Conservation (phyloP, 2,888 invertebrate species). For the Callyntrura sp. region DNA sequence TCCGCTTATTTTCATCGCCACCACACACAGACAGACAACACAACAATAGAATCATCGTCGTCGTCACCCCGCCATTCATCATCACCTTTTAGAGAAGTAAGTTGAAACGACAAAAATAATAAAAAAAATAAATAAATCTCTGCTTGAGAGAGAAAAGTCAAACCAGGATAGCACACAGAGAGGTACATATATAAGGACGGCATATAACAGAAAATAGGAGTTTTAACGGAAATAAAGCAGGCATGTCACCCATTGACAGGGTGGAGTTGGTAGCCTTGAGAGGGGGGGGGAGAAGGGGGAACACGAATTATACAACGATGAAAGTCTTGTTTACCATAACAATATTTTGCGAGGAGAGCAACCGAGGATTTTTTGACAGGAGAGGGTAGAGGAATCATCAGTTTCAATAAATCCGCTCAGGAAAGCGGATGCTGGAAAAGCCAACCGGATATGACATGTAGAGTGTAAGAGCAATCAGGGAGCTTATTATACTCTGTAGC, state of each 20-base stretch:
- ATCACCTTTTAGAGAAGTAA: neutral
- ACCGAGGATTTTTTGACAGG: neutral
- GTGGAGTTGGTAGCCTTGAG: neutral
- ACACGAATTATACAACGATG: neutral
- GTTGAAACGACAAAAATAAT: neutral
- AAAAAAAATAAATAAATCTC: neutral
- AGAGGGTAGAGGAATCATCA: neutral
- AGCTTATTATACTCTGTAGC: neutral
- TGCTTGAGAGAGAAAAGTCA: neutral
- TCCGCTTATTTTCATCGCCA: constrained; percentile 35
- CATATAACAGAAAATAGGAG: neutral
- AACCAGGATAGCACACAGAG: neutral
- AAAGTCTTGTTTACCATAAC: neutral
- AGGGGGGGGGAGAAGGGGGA: neutral
- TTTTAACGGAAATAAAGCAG: neutral
- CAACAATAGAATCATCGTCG: constrained; percentile 16
- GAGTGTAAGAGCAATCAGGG: neutral
- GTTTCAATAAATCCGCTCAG: constrained; percentile 35
- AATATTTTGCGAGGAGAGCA: neutral
- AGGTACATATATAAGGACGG: no score
- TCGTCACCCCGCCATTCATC: no score
- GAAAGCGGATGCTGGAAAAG: neutral
- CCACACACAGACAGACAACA: neutral
- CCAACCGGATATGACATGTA: neutral
- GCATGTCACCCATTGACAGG: neutral